Conservation (phyloP, 1,140 invertebrate genomes). For the Drosophila erecta region DNA sequence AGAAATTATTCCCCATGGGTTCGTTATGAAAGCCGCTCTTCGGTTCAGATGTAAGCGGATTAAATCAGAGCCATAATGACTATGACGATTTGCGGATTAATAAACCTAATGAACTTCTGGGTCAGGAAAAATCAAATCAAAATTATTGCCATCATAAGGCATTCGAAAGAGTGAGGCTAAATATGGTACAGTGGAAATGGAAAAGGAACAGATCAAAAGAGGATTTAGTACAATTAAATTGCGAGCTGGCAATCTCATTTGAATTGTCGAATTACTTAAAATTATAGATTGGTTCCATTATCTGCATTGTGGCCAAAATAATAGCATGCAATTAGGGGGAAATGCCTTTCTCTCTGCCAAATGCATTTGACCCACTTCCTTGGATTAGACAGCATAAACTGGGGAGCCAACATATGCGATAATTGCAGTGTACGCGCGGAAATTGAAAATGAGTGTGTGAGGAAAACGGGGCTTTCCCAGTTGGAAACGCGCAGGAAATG, state of each 20-base stretch:
- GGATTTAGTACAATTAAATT: conserved; percentile 3
- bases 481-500: conserved; percentile 4
- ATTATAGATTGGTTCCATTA: conserved; percentile 34
- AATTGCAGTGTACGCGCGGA: conserved; percentile 73
- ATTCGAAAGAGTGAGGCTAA: conserved; percentile 5
- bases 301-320: conserved; percentile 46
- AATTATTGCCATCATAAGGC: conserved; percentile 10
- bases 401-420: conserved; percentile 38
- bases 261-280: conserved; percentile 70
- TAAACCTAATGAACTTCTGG: conserved; percentile 72
- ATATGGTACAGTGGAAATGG: background rate
- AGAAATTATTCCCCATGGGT: background rate
- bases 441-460: conserved; percentile 53
- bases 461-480: background rate
- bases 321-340: conserved; percentile 68
- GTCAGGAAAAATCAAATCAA: conserved; percentile 26
- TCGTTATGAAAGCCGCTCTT: background rate
- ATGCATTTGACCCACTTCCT: conserved; percentile 68
- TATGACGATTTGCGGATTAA: conserved; percentile 66
- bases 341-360: conserved; percentile 23
- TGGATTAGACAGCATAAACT: conserved; percentile 39
- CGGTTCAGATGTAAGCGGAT: conserved; percentile 63
- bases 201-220: conserved; percentile 4
- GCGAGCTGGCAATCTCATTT: conserved; percentile 50
- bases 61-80: conserved; percentile 67